These are phyloP conservation scores for Anoplolepis gracilipes DNA, from an alignment of 1,140 invertebrate species.

Conservation along the genomic window DNA sequence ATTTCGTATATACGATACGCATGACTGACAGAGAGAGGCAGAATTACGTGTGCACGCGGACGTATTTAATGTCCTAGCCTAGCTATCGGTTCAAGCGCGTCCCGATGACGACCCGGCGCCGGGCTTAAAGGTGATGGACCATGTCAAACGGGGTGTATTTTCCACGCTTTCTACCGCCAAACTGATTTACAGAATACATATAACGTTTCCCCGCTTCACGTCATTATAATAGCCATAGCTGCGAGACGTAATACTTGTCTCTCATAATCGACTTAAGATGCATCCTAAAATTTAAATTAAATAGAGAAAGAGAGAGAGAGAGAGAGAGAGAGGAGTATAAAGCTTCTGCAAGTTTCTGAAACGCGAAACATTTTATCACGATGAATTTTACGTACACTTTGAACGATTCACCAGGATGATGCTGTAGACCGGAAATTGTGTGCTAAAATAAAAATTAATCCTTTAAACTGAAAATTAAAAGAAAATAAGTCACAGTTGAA, in stretches of 20 bases:
- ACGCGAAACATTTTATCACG: constrained; percentile 13
- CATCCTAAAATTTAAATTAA: constrained; percentile 16
- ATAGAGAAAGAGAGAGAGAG: neutral
- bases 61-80: constrained; percentile 54
- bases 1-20: constrained; percentile 64
- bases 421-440: neutral
- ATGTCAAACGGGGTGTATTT: constrained; percentile 44
- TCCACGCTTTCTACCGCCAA: constrained; percentile 43
- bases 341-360: constrained; percentile 25
- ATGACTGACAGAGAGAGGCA: constrained; percentile 35
- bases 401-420: neutral
- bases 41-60: constrained; percentile 61
- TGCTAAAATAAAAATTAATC: constrained; percentile 20
- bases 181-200: constrained; percentile 47
- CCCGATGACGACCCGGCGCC: constrained; percentile 34
- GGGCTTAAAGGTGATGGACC: constrained; percentile 59
- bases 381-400: neutral
- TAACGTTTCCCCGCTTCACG: constrained; percentile 18
- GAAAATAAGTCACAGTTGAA: constrained; percentile 37
- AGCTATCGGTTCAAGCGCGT: constrained; percentile 51
- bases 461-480: constrained; percentile 48
- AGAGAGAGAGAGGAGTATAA: too few relatives aligned
- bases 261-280: constrained; percentile 47
- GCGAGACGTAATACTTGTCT: constrained; percentile 17
- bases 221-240: constrained; percentile 18